Evolutionary conservation across 2,888 invertebrate species (phyloP).

Genomic region (Temnothorax rugatulus): DNA sequence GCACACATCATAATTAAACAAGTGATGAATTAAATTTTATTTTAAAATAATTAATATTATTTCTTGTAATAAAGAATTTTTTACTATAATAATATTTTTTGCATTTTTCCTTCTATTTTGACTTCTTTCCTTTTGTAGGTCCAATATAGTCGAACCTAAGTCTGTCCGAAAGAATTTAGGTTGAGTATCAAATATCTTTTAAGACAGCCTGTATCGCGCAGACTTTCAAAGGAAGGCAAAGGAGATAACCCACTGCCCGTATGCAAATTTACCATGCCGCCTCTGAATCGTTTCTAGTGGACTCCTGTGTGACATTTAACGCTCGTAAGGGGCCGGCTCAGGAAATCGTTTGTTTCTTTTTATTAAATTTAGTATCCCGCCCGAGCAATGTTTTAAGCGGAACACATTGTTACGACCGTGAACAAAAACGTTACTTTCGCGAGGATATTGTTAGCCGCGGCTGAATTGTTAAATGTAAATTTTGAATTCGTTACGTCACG

Average conservation of each 20-base stretch:
- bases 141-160: neutral
- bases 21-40: neutral
- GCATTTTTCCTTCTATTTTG: neutral
- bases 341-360: constrained; percentile 61
- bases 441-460: constrained; percentile 35
- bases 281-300: constrained; percentile 64
- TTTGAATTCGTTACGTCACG: constrained; percentile 31
- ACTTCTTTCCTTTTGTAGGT: neutral
- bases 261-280: constrained; percentile 76
- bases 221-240: constrained; percentile 49
- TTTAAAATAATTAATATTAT: constrained; percentile 15
- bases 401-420: constrained; percentile 38
- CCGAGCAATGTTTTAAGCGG: constrained; percentile 37
- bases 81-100: neutral
- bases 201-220: constrained; percentile 26
- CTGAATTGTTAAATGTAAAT: constrained; percentile 44
- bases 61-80: neutral
- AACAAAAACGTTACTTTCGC: constrained; percentile 31
- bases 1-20: neutral
- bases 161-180: neutral
- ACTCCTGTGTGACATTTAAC: constrained; percentile 76
- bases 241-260: constrained; percentile 73
- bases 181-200: neutral
- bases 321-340: constrained; percentile 35
- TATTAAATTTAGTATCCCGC: constrained; percentile 57